Percentiles rank a stretch among this genome's conserved stretches.
phyloP scores from a whole-genome alignment of 2,113 vertebrate genomes.

The Pedionomus torquatus region DNA sequence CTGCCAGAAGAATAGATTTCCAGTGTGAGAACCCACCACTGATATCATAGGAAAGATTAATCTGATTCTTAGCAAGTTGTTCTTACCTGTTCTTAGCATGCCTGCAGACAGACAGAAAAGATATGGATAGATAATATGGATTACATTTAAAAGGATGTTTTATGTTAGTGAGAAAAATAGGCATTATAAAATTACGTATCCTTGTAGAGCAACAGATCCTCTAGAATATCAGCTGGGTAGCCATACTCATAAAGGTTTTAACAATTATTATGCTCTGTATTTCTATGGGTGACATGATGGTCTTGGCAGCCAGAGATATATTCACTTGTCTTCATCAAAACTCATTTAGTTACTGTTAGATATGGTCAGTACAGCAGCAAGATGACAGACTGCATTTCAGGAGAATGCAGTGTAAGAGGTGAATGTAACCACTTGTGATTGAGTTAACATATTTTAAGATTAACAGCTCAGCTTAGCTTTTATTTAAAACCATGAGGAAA shows the following conservation, averaged over 20 bases:
- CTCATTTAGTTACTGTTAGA: neutral
- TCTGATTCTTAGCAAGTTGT: neutral
- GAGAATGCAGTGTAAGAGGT: neutral
- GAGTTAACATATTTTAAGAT: neutral
- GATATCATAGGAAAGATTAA: neutral
- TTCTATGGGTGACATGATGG: neutral
- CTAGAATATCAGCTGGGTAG: neutral
- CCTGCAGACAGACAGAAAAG: neutral
- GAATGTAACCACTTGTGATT: neutral
- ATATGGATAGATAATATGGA: neutral
- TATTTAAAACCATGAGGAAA: neutral
- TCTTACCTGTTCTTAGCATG: neutral
- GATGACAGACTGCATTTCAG: neutral
- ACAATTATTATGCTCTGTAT: neutral
- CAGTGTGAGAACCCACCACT: neutral
- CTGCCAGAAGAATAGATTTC: constrained; percentile 44
- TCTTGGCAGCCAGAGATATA: neutral
- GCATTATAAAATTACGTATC: neutral
- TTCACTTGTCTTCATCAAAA: neutral
- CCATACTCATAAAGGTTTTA: neutral
- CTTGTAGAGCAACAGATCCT: neutral
- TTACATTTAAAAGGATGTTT: neutral
- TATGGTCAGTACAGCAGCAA: neutral
- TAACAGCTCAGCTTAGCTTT: neutral
- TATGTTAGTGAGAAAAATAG: neutral